Base-by-base conservation (phyloP, 2,113 vertebrate species). In the Ageneiosus marmoratus region DNA sequence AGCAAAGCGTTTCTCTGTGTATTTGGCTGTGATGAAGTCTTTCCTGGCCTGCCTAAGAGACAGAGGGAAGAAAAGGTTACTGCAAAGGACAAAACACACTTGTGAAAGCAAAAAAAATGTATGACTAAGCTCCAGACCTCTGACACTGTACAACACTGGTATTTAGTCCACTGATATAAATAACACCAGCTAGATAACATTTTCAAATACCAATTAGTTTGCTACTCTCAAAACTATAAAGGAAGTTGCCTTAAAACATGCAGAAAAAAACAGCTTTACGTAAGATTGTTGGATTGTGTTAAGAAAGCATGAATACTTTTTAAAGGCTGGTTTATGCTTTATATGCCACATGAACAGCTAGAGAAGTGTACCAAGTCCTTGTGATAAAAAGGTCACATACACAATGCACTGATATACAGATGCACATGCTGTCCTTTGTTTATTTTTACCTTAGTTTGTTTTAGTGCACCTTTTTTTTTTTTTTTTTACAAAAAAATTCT, bases 11-110 rank as follows among this genome's bases (percentile, higher is more conserved):
- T 95, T 96, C 90, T 99, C 98, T 2, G 96, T 98, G 91, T 99
- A 99, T 88, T 99, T 99, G 89, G 98, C 97, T 4, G 93, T 95
- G 90, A 99, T 99, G 92, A 99, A 99, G 93, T 99, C 97, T 93
- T 99, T 99, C 89, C 98, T 95, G 74, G 96, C 96, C 86, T 96
- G 97, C 98, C 98, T 99, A 91, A 41, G 65, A 80, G 24, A 72
- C 22, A 62, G 22, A 80, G 8, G 27, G 20, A 41, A 82, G 22
- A 44, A 63, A 13, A 70, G 9, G 22, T 53, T 44, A 69, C 27
- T n/a, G 41, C 9, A 3, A 34, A 78, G 34, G 53, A 34, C 70
- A 32, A 55, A 76, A 41, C 37, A 32, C 37, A 48, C 69, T 72
- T 46, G 22, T 46, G 12, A 46, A 9, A 18, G 8, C 0, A 67